Base-by-base conservation (phyloP, 2,888 invertebrate genomes). In the Muschampia plurimacula region DNA sequence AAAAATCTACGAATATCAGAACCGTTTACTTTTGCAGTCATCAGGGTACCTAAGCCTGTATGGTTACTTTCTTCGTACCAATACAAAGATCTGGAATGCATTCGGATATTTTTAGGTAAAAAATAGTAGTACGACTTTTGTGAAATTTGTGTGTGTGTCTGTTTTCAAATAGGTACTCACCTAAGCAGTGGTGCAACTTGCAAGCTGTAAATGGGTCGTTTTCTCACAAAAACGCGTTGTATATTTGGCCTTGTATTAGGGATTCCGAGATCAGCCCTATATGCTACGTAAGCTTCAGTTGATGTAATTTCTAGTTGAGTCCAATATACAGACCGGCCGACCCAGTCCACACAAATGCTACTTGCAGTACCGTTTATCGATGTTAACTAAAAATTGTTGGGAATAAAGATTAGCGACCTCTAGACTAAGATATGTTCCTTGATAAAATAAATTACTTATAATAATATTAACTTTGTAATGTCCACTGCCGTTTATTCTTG, bases 291-390 rank as follows among this genome's bases (percentile, higher is more conserved):
- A n/a, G 90, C 86, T 6, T 91, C 89, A 1, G 91, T 89, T 3
- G 91, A 84, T 1, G 85, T 85, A 41, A 94, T 89, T 77, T 95
- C 95, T 28, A 95, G 83, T 87, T 98, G 98, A 0, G 97, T 95
- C 96, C 98, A 98, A 86, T 97, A 99, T 7, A 99, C 91, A 63
- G 96, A 96, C 66, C 98, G 95, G 66, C 97, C 96, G 60, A 99
- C 95, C 99, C 99, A 99, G 89, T 99, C 98, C 0, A 98, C 95
- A 2, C 97, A 96, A 39, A 99, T 89, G 74, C 97, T 96, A 10
- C 95, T 89, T 2, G 92, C 94, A 13, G 92, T 87, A 3, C 90
- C 92, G 75, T 93, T 94, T 39, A 92, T 92, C 22, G 95, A 92
- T 63, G 87, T 86, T 68, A 95, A 79, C 95, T 95, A 79, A 39